Base-by-base conservation (phyloP, 2,113 vertebrate genomes). In the Crocuta crocuta region DNA sequence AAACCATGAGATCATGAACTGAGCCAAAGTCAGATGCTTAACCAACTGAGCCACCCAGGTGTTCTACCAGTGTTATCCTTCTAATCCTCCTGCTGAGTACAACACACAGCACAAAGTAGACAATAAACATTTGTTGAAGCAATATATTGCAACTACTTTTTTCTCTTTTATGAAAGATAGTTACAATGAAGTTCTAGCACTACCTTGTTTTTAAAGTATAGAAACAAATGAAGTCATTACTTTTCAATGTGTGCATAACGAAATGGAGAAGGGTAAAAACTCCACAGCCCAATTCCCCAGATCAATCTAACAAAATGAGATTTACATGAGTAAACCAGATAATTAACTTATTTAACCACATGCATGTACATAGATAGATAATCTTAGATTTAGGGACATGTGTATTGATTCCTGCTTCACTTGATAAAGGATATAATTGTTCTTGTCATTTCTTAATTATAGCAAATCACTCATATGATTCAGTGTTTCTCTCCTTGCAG, bases 271-370 rank as follows among this genome's bases (percentile, higher is more conserved):
- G 26, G 2, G 1, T 61, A 89, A 86, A 66, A 89, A 50, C 10
- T 23, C 43, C 31, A 35, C 10, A 53, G 66, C 15, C 35, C 76
- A 61, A 58, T 74, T 95, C 16, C 90, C 17, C 23, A 80, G 24
- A 70, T 85, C 39, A 63, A 28, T 45, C 3, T 31, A 90, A 45
- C 48, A 45, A 61, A 39, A 35, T 8, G 13, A 92, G 21, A 80
- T 96, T 93, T 97, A 73, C 23, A 74, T 70, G 2, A 97, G 81
- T 80, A 78, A 93, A 28, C 5, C 24, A 79, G 33, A 63, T 83
- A 87, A 96, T 87, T 88, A 79, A 71, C 28, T 94, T 79, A 87
- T 39, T 94, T 95, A 96, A 74, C 43, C 55, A 89, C n/a, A 90
- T 66, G 7, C 19, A 12, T 95, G 91, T 94, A 48, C 43, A 74